Conservation (phyloP, 2,797 vertebrate species). For the Poeciliopsis presidionis region DNA sequence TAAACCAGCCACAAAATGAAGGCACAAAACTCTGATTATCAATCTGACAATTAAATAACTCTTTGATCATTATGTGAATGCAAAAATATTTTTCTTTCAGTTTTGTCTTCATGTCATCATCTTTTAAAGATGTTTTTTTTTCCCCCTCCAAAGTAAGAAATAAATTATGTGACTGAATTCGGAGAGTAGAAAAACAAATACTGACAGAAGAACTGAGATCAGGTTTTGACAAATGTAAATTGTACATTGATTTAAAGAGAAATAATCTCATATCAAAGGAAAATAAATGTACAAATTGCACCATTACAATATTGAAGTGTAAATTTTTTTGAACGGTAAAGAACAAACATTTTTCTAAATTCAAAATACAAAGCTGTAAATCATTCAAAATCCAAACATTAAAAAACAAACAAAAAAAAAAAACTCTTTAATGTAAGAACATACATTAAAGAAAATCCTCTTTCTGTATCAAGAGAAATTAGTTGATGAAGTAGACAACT, state of each 20-base stretch:
- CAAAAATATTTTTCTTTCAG: slow-evolving; percentile 33
- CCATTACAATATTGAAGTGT: slow-evolving; percentile 50
- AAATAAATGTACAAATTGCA: slow-evolving; percentile 56
- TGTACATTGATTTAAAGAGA: slow-evolving; percentile 43
- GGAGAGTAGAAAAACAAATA: slow-evolving; percentile 61
- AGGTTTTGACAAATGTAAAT: slow-evolving; percentile 12
- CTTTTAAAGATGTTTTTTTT: slow-evolving; percentile 23
- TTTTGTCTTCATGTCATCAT: slow-evolving; percentile 11
- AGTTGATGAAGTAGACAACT: not conserved
- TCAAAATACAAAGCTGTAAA: slow-evolving; percentile 14
- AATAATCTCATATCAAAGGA: slow-evolving; percentile 29
- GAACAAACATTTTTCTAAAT: not conserved
- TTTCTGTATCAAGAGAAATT: slow-evolving; percentile 35
- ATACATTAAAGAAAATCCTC: slow-evolving; percentile 27
- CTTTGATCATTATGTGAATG: slow-evolving; percentile 28
- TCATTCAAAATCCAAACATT: slow-evolving; percentile 17
- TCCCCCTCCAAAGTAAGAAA: slow-evolving; percentile 27
- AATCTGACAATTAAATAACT: slow-evolving; percentile 22
- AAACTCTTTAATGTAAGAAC: slow-evolving; percentile 11
- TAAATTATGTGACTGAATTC: slow-evolving; percentile 57
- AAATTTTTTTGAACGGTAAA: not conserved
- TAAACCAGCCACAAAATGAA: slow-evolving; percentile 52
- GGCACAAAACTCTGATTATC: slow-evolving; percentile 53
- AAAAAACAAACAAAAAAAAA: slow-evolving; percentile 18
- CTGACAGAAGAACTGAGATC: slow-evolving; percentile 49